Base-by-base conservation (phyloP, 2,113 vertebrate species). In the Scalopus aquaticus region DNA sequence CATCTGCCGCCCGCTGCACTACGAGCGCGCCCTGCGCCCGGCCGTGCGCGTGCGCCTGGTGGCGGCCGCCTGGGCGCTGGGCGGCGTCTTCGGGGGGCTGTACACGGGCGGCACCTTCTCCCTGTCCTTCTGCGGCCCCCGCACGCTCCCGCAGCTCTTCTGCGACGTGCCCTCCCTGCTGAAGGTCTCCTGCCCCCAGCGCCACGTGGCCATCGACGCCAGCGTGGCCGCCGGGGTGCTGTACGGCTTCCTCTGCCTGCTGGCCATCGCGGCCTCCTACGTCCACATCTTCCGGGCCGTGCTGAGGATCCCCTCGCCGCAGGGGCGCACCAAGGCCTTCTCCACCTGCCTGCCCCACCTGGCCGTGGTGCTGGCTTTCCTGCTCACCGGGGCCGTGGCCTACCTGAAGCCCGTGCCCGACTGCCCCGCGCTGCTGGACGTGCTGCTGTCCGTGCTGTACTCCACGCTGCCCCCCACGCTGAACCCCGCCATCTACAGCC, bases 91-190 rank as follows among this genome's bases (percentile, higher is more conserved):
- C 46, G 91, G 88, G 13, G 17, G 51, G 7, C 76, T 95, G 16
- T 95, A 97, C n/a, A 86, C 95, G 11, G 17, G 12, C 5, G 35
- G 90, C 2, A 96, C 94, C 9, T 92, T 94, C 80, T 86, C 67
- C 24, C 49, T 88, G 49, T 70, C 92, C 20, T 97, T 96, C 35
- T 97, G 97, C 35, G 60, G 73, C 11, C 89, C 95, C 62, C 88
- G 92, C 6, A 39, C 58, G 8, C 30, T 97, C 20, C 60, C 83
- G 19, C 89, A 96, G 44, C 96, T 97, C 49, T 97, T 96, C 82
- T 97, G 96, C 76, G 96, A 97, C 37, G 78, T 95, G 28, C 94
- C 96, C 32, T 96, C 83, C n/a, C 28, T 97, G n/a, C 84, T 97
- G 16, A 96, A 92, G 46, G n/a, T 95, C 6, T 93, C 97, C 26